Conservation (phyloP, 2,888 invertebrate genomes). For the Phragmatobia fuliginosa region DNA sequence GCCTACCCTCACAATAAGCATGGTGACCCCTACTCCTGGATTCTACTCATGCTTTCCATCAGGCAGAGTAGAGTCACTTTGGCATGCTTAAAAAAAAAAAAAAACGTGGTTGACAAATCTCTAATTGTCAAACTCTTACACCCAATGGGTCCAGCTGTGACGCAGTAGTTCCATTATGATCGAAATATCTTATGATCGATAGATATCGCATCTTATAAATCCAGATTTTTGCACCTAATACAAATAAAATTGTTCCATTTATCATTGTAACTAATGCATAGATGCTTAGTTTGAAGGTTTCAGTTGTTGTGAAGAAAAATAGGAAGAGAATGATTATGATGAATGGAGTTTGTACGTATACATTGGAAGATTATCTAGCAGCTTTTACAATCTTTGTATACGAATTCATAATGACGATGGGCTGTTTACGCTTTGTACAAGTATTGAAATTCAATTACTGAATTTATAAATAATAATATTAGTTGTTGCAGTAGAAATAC, state of each 20-base stretch:
- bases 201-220: neutral
- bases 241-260: conserved; percentile 25
- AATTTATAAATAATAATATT: neutral
- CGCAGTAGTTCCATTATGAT: no score
- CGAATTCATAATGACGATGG: neutral
- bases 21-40: no score
- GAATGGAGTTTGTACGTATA: conserved; percentile 20
- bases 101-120: neutral
- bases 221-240: neutral
- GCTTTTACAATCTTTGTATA: neutral
- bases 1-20: no score
- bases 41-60: no score
- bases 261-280: conserved; percentile 36
- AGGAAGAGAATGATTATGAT: conserved; percentile 25
- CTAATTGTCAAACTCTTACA: neutral
- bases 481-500: neutral
- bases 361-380: neutral
- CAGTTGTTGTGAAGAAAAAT: conserved; percentile 35
- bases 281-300: conserved; percentile 15
- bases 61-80: no score
- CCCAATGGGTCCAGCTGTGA: no score
- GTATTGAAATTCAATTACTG: neutral
- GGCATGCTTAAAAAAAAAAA: no score
- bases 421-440: neutral
- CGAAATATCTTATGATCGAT: neutral